Percentiles rank a stretch among this genome's conserved stretches.
Evolutionary conservation across 2,888 invertebrate genomes (phyloP).

Genomic region (Fissipunctia ypsillon): DNA sequence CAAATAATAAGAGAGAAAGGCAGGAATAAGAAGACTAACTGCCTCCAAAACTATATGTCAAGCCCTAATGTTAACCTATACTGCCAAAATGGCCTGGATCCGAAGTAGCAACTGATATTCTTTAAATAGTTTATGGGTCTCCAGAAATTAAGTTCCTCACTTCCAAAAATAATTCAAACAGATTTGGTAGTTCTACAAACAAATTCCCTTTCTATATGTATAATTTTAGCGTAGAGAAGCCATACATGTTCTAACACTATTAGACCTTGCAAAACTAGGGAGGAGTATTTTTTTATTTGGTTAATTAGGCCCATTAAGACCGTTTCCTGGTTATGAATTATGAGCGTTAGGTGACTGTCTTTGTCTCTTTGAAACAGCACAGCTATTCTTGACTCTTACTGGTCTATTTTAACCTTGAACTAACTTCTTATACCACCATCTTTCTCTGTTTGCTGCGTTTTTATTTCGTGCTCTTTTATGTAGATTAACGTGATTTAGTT

Average conservation of each 20-base stretch:
- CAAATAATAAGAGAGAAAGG: too few species aligned
- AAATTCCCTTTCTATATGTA: slow-evolving; percentile 10
- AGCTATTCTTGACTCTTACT: slow-evolving; percentile 2
- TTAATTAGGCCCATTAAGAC: slow-evolving; percentile 18
- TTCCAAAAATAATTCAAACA: neutral
- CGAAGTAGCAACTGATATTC: neutral
- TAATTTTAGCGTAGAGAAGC: slow-evolving; percentile 18
- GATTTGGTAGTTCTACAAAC: neutral
- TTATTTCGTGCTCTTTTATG: neutral
- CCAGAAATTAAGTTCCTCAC: neutral
- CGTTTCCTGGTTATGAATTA: slow-evolving; percentile 11
- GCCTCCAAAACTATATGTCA: neutral
- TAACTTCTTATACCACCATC: neutral
- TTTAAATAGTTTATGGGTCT: neutral
- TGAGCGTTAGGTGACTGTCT: too few species aligned
- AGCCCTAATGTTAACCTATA: neutral
- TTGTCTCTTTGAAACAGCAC: too few species aligned
- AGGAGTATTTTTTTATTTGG: slow-evolving; percentile 10
- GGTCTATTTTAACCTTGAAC: neutral
- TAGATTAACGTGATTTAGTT: neutral
- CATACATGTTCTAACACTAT: slow-evolving; percentile 33
- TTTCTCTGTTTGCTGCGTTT: neutral
- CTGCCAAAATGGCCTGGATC: neutral
- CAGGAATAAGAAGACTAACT: neutral
- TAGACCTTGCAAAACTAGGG: slow-evolving; percentile 31